Evolutionary conservation across 2,113 vertebrate species (phyloP).

Genomic region (Brachypodius melanocephalos): DNA sequence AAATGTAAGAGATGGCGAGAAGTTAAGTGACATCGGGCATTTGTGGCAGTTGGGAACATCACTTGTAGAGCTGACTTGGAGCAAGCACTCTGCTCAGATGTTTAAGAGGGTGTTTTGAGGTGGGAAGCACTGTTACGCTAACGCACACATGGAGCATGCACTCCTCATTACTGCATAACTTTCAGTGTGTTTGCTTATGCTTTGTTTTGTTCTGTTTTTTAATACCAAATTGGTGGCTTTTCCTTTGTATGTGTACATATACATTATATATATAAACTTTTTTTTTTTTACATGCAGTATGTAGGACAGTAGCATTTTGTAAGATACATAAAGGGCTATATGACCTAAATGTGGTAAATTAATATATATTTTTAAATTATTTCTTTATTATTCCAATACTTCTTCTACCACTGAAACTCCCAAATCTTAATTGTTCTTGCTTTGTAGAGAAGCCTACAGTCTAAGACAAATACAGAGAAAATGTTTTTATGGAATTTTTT

Average conservation of each 20-base stretch:
- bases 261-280: not conserved
- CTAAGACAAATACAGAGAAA: not conserved
- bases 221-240: not conserved
- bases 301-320: constrained; percentile 58
- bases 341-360: constrained; percentile 37
- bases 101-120: not conserved
- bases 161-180: constrained; percentile 1
- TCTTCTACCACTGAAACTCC: not conserved
- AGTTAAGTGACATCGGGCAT: not conserved
- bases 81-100: not conserved
- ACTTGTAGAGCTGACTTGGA: not conserved
- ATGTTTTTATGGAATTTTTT: not conserved
- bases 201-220: not conserved
- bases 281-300: constrained; percentile 50
- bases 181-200: not conserved
- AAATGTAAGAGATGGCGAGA: not conserved
- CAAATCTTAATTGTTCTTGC: not conserved
- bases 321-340: constrained; percentile 66
- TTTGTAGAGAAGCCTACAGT: not conserved
- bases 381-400: constrained; percentile 9
- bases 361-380: constrained; percentile 29
- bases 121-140: not conserved
- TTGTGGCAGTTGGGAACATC: not conserved
- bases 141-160: not conserved
- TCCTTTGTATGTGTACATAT: constrained; percentile 7